Evolutionary conservation across 2,113 vertebrate species (phyloP), one percentile per base, ranked within the genome.

Genomic region (Oncorhynchus mykiss): DNA sequence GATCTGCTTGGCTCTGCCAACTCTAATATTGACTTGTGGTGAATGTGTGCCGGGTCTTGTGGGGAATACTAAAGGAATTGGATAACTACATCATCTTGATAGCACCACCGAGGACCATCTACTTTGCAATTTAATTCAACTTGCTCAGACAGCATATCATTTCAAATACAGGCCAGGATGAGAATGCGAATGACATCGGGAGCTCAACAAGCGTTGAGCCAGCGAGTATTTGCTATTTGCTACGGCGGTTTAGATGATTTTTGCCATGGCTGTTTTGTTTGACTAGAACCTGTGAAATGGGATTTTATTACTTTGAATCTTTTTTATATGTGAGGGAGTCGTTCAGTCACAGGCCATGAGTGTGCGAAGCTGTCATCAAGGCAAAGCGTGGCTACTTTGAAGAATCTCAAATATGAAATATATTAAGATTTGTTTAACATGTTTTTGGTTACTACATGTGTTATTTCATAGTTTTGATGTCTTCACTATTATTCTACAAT

Each of bases 61-160:
- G 2, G 51, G 67, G 85, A 81, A 84, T 77, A 75, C 81, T 72
- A 31, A 86, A 45, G 39, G 71, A 74, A 59, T 6, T 48, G 48
- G 74, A 76, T 8, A 72, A 71, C 76, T 82, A 27, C 67, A 57
- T 82, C 54, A 39, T 51, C 24, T 70, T 1, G 49, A 73, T 51
- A 29, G 39, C 68, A 80, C 57, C 8, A 48, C n/a, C 31, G n/a
- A 80, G 67, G 66, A 72, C 74, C 77, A 68, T 71, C 79, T 78
- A 68, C 74, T 82, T 82, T 84, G 77, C 76, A 79, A 79, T 74
- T 87, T 82, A 60, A 82, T 77, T 81, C 29, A 81, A 67, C 77
- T 74, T 62, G 67, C 75, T 74, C 24, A 20, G n/a, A 34, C 5
- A n/a, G 65, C 74, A 81, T 77, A 74, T 73, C 85, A 86, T 66